phyloP scores from a whole-genome alignment of 92 coral and sea anemone species.

The Phymanthus crucifer region DNA sequence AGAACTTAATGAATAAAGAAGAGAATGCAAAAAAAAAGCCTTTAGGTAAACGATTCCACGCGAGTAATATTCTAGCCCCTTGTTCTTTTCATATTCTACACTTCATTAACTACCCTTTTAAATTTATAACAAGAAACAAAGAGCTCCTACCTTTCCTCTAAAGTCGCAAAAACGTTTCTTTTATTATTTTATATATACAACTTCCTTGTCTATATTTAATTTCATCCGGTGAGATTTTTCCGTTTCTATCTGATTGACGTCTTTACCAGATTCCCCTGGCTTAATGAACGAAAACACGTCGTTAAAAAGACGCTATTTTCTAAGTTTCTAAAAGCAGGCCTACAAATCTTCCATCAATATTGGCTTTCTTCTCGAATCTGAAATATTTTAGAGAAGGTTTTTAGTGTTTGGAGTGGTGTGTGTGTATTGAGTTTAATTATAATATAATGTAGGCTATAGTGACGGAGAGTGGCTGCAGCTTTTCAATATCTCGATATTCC shows the following conservation, averaged over 20 bases:
- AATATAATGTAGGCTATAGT: too few species aligned
- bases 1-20: background rate
- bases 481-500: too few species aligned
- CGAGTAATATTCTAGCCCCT: background rate
- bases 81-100: background rate
- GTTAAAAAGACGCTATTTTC: background rate
- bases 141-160: background rate
- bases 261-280: background rate
- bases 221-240: background rate
- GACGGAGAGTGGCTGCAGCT: too few species aligned
- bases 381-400: background rate
- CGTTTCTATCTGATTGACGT: background rate
- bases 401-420: background rate
- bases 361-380: background rate
- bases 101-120: background rate
- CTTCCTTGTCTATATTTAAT: background rate
- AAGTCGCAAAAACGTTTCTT: background rate
- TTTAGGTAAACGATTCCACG: background rate
- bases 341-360: background rate
- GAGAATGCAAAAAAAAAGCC: background rate
- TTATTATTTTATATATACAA: background rate
- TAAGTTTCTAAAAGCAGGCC: background rate
- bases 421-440: background rate
- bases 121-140: background rate
- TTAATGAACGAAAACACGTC: background rate